A percentile compares a stretch with the other conserved stretches of the same genome.
phyloP scores from a whole-genome alignment of 2,888 invertebrate genomes.

The Phoenoteleia sp. region DNA sequence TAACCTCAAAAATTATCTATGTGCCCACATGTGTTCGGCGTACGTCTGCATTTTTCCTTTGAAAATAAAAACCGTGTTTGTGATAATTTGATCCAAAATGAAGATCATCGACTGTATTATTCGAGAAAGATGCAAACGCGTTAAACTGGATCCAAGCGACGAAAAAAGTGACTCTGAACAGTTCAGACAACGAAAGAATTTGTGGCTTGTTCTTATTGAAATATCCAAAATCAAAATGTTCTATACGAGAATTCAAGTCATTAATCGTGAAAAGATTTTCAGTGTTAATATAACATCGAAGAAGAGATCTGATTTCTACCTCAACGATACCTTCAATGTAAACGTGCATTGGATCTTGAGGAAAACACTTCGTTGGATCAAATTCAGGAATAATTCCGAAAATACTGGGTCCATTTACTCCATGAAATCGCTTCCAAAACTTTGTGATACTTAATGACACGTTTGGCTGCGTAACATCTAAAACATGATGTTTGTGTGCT shows the following conservation, averaged over 20 bases:
- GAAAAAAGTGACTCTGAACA: too few species aligned
- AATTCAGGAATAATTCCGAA: slow-evolving; percentile 7
- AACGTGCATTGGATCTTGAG: slow-evolving; percentile 67
- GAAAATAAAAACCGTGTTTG: too few species aligned
- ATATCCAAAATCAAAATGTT: slow-evolving; percentile 71
- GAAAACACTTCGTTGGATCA: slow-evolving; percentile 43
- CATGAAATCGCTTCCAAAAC: slow-evolving; percentile 49
- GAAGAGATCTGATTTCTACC: slow-evolving; percentile 48
- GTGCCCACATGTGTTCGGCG: too few species aligned
- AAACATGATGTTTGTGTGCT: slow-evolving; percentile 21
- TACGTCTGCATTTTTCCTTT: too few species aligned
- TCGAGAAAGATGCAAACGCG: too few species aligned
- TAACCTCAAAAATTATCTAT: too few species aligned
- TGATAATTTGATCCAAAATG: too few species aligned
- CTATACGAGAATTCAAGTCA: slow-evolving; percentile 69
- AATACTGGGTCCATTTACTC: slow-evolving; percentile 35
- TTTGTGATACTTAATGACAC: slow-evolving; percentile 10
- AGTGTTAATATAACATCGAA: slow-evolving; percentile 66
- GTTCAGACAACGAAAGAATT: slow-evolving; percentile 18
- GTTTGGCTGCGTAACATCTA: slow-evolving; percentile 6
- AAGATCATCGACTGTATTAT: too few species aligned
- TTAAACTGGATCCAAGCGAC: too few species aligned
- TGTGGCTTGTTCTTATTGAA: slow-evolving; percentile 74
- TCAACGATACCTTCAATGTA: slow-evolving; percentile 70
- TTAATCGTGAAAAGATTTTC: slow-evolving; percentile 60